phyloP scores from a whole-genome alignment of 2,888 invertebrate species.

The Sepiola atlantica region DNA sequence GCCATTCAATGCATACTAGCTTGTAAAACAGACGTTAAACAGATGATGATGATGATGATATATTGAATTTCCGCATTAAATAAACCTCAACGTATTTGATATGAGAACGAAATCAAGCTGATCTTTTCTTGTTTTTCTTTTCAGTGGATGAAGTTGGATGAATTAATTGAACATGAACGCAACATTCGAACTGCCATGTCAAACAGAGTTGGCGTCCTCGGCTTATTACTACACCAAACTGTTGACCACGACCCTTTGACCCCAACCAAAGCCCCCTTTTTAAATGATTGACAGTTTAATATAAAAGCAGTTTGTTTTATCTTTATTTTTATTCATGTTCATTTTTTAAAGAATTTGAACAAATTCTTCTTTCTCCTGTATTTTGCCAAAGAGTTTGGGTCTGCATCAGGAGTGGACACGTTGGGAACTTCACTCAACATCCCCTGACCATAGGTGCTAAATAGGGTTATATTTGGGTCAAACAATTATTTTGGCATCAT shows the following conservation, averaged over 20 bases:
- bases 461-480: neutral
- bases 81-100: too few species aligned
- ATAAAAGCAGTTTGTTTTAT: neutral
- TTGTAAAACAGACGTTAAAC: too few species aligned
- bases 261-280: slow-evolving; percentile 63
- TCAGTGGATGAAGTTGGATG: slow-evolving; percentile 95
- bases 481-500: neutral
- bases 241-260: slow-evolving; percentile 86
- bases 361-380: neutral
- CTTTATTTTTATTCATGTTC: neutral
- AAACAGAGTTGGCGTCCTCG: slow-evolving; percentile 91
- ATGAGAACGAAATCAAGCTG: too few species aligned
- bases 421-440: too few species aligned
- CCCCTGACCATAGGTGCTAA: neutral
- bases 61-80: too few species aligned
- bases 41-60: too few species aligned
- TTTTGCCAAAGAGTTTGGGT: neutral
- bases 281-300: slow-evolving; percentile 35
- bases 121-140: slow-evolving; percentile 71
- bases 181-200: slow-evolving; percentile 84
- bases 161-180: slow-evolving; percentile 93
- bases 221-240: slow-evolving; percentile 96
- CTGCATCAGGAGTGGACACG: too few species aligned
- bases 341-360: neutral
- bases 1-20: too few species aligned